Conservation (phyloP, 2,797 vertebrate species). For the Phataginus tetradactyla region DNA sequence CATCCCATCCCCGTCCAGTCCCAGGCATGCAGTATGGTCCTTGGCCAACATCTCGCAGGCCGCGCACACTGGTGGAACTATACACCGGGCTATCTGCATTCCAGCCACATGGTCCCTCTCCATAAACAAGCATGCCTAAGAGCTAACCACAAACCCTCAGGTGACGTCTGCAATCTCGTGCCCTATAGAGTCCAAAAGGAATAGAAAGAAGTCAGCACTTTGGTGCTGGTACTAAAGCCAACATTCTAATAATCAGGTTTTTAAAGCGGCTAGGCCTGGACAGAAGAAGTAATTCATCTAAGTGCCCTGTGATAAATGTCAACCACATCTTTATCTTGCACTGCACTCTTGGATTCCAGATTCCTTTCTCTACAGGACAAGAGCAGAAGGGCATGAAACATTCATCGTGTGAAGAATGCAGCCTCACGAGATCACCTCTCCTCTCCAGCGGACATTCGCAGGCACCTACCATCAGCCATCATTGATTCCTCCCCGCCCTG, state of each 20-base stretch:
- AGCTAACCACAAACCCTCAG: constrained; percentile 28
- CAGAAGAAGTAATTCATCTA: neutral
- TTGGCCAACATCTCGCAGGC: neutral
- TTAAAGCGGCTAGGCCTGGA: constrained; percentile 4
- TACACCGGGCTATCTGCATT: neutral
- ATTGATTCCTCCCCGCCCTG: neutral
- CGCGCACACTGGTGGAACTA: neutral
- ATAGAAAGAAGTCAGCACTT: neutral
- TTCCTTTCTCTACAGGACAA: neutral
- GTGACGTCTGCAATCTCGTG: neutral
- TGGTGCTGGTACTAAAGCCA: neutral
- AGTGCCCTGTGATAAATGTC: neutral
- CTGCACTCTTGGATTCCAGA: neutral
- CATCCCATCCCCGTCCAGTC: neutral
- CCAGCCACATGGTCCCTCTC: constrained; percentile 26
- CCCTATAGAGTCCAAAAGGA: constrained; percentile 38
- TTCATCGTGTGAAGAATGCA: neutral
- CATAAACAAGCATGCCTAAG: neutral
- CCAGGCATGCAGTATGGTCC: neutral
- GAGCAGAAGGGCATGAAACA: neutral
- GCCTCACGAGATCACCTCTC: neutral
- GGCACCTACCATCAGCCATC: neutral
- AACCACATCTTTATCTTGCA: constrained; percentile 27
- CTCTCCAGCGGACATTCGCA: neutral
- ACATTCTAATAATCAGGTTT: constrained; percentile 35